Percentiles rank a stretch among this genome's conserved stretches.
These are phyloP conservation scores for Diprion similis DNA, from an alignment of 1,140 invertebrate genomes.

Conservation along the genomic window DNA sequence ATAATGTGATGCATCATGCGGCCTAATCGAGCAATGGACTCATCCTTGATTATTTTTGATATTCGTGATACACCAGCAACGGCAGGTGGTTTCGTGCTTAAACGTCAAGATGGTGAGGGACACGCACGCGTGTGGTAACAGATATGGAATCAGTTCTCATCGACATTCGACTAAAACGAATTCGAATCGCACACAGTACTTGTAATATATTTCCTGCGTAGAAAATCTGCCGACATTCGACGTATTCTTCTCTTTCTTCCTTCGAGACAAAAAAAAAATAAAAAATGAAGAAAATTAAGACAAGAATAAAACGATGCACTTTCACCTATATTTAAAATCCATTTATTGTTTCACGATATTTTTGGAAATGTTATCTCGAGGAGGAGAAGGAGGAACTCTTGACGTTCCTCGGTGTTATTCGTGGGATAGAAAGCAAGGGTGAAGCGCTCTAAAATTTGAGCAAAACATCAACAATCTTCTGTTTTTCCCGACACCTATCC, in stretches of 20 bases:
- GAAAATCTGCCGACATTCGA: not conserved
- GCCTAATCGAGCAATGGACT: constrained; percentile 4
- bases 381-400: too few species aligned
- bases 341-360: constrained; percentile 6
- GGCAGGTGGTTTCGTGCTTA: not conserved
- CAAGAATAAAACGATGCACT: not conserved
- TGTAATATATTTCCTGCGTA: not conserved
- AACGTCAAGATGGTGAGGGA: not conserved
- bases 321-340: not conserved
- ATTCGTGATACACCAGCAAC: not conserved
- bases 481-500: too few species aligned
- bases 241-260: too few species aligned
- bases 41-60: constrained; percentile 4
- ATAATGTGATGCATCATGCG: constrained; percentile 7
- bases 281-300: too few species aligned
- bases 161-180: too few species aligned
- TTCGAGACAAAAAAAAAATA: too few species aligned
- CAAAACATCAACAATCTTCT: not conserved
- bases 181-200: not conserved
- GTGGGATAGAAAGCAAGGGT: not conserved
- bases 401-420: not conserved
- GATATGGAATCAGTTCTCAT: not conserved
- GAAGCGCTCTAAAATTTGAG: constrained; percentile 1
- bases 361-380: not conserved
- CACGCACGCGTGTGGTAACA: not conserved